Conservation (phyloP, 2,113 vertebrate genomes). For the Ptychochromis oligacanthus region DNA sequence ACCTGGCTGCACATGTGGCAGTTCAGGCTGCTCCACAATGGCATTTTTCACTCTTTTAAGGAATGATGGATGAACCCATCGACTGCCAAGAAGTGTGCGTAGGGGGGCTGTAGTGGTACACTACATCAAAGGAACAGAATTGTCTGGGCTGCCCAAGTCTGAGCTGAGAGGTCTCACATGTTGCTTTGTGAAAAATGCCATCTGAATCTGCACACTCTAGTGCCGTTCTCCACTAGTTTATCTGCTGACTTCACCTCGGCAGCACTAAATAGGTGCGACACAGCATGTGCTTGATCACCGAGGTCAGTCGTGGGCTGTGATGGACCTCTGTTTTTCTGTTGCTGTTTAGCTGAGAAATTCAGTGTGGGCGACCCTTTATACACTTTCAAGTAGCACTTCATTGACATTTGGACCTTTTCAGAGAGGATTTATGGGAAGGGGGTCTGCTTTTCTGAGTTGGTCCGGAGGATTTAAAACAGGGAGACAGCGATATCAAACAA, state of each 20-base stretch:
- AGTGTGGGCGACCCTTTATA: conserved; percentile 33
- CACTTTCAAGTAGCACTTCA: conserved; percentile 46
- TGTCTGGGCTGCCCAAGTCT: conserved; percentile 8
- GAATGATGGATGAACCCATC: conserved; percentile 54
- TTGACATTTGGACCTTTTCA: conserved; percentile 48
- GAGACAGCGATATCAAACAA: conserved; percentile 37
- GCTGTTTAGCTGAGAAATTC: conserved; percentile 52
- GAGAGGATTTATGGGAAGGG: conserved; percentile 42
- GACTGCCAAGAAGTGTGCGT: background rate
- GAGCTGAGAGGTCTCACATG: conserved; percentile 27
- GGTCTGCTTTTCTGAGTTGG: background rate
- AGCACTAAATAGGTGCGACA: background rate
- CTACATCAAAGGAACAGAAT: conserved; percentile 44
- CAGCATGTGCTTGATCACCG: conserved; percentile 33
- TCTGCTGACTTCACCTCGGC: background rate
- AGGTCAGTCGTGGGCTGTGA: conserved; percentile 31
- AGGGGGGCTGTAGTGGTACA: background rate
- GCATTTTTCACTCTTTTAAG: conserved; percentile 34
- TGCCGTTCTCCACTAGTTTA: conserved; percentile 19
- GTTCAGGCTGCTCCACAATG: conserved; percentile 21
- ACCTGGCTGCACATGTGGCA: conserved; percentile 10
- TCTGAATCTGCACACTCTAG: background rate
- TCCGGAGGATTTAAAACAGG: conserved; percentile 41
- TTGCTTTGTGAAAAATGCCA: conserved; percentile 38
- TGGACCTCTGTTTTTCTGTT: conserved; percentile 38